Conservation (phyloP, 2,888 invertebrate genomes). For the Ceramica pisi region DNA sequence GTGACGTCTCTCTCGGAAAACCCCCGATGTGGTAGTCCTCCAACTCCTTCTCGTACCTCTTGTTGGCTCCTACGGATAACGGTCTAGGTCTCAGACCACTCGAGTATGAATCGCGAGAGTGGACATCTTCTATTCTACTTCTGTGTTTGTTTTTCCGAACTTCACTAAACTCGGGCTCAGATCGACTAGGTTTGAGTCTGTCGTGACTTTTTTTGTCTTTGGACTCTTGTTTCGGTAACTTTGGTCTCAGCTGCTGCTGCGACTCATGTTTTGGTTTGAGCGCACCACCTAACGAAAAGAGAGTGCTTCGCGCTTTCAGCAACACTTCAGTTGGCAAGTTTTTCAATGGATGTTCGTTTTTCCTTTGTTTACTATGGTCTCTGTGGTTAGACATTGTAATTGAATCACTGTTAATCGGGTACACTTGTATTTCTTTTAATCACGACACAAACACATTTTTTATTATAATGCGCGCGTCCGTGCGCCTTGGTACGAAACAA, state of each 20-base stretch:
- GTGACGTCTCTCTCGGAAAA: conserved; percentile 75
- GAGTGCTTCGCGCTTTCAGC: conserved; percentile 85
- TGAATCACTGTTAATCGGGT: conserved; percentile 46
- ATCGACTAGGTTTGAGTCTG: conserved; percentile 81
- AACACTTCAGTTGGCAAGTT: conserved; percentile 87
- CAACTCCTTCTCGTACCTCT: conserved; percentile 79
- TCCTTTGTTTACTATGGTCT: conserved; percentile 82
- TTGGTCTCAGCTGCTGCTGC: conserved; percentile 69
- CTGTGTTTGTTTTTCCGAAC: conserved; percentile 79
- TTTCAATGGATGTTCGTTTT: conserved; percentile 85
- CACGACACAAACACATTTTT: conserved; percentile 63
- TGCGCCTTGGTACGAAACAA: conserved; percentile 79
- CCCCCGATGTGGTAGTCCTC: conserved; percentile 74
- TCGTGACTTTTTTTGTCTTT: conserved; percentile 86
- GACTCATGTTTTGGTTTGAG: conserved; percentile 85
- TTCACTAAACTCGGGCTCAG: conserved; percentile 85
- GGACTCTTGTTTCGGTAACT: conserved; percentile 83
- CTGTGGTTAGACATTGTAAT: conserved; percentile 84
- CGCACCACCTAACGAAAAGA: conserved; percentile 86
- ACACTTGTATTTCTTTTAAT: conserved; percentile 69
- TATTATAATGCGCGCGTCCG: conserved; percentile 77
- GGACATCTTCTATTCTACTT: conserved; percentile 79
- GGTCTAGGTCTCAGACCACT: conserved; percentile 78
- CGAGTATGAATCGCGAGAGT: conserved; percentile 70
- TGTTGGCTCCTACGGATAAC: conserved; percentile 83